These are phyloP conservation scores for Acanthosepion esculentum DNA, from an alignment of 2,888 invertebrate genomes.

Conservation along the genomic window DNA sequence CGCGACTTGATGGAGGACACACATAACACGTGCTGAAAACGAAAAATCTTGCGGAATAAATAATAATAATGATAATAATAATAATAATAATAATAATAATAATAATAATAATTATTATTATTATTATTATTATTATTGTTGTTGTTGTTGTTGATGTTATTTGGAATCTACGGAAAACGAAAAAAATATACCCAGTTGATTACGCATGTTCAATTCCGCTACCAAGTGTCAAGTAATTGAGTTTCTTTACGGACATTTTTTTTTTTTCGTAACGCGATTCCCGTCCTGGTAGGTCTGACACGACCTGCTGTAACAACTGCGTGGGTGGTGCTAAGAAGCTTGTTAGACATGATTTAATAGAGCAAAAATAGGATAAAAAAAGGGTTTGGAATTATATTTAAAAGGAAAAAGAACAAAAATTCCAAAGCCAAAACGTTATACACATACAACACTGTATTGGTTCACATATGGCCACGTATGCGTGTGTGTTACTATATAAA, in stretches of 20 bases:
- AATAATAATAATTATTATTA: too few species aligned
- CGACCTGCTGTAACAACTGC: background rate
- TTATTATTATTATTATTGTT: conserved; percentile 18
- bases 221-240: conserved; percentile 7
- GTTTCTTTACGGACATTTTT: background rate
- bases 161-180: too few species aligned
- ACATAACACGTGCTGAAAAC: too few species aligned
- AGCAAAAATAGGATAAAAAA: background rate
- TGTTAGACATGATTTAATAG: conserved; percentile 4
- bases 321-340: background rate
- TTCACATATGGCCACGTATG: background rate
- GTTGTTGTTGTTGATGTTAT: background rate
- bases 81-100: too few species aligned
- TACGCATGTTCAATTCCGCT: conserved; percentile 2
- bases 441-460: background rate
- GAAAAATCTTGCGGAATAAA: too few species aligned
- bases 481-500: background rate
- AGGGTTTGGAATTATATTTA: background rate
- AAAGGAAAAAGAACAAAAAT: background rate
- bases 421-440: background rate
- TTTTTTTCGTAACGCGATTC: background rate
- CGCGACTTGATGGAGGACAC: too few species aligned
- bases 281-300: conserved; percentile 22
- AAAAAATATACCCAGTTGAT: background rate
- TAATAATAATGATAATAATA: too few species aligned